Percentiles rank a stretch among this genome's conserved stretches.
Conservation (phyloP, 2,113 vertebrate genomes). For the Spermophilus dauricus region DNA sequence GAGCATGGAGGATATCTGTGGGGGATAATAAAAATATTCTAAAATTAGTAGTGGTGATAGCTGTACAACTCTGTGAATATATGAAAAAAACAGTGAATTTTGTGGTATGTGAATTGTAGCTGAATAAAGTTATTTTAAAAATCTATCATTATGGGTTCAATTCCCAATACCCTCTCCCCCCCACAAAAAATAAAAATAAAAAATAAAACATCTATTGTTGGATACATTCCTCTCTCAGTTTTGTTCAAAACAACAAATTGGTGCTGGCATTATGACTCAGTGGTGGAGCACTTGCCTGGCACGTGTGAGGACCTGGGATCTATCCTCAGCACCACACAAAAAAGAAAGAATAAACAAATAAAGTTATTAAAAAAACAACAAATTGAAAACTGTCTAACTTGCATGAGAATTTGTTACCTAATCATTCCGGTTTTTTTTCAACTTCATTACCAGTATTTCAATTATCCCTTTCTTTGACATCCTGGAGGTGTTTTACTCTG, state of each 20-base stretch:
- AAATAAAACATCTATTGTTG: neutral
- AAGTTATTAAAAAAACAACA: no score
- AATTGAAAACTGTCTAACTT: constrained; percentile 27
- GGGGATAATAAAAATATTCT: neutral
- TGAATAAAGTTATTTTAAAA: constrained; percentile 31
- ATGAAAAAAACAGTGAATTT: neutral
- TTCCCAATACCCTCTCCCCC: neutral
- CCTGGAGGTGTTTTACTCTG: neutral
- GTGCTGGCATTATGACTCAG: no score
- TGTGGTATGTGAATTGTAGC: constrained; percentile 13
- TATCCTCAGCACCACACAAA: no score
- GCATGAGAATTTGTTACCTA: constrained; percentile 1
- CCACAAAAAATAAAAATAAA: neutral
- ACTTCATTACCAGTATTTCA: neutral
- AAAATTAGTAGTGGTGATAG: neutral
- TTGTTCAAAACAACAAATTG: constrained; percentile 44
- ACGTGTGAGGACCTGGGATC: no score
- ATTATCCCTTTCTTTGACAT: neutral
- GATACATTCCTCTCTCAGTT: constrained; percentile 12
- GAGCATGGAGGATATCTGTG: neutral
- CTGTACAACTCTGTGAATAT: neutral
- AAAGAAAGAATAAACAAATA: no score
- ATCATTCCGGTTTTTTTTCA: constrained; percentile 30
- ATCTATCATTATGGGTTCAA: neutral
- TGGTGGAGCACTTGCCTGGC: no score